Evolutionary conservation across 1,140 invertebrate species (phyloP).

Genomic region (Aplysia californica): DNA sequence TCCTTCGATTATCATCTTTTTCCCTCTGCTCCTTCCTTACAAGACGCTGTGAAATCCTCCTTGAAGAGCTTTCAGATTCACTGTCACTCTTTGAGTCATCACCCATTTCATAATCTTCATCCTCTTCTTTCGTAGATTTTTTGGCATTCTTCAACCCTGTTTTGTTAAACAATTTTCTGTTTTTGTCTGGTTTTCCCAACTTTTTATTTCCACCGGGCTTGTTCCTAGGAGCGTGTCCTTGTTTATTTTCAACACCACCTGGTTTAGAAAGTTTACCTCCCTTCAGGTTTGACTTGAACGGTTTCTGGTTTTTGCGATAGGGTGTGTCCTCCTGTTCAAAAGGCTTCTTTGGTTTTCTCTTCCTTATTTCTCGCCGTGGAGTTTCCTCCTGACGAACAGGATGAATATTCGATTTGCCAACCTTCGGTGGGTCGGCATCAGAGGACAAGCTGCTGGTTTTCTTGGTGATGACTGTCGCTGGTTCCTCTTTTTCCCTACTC

Average conservation of each 20-base stretch:
- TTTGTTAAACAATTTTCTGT: neutral
- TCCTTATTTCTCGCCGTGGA: constrained; percentile 12
- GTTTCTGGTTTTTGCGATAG: neutral
- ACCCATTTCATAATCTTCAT: neutral
- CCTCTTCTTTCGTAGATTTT: neutral
- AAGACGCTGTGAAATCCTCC: constrained; percentile 9
- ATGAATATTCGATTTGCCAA: too few relatives aligned
- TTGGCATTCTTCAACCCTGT: neutral
- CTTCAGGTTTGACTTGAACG: neutral
- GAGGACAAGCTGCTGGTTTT: too few relatives aligned
- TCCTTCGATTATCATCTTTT: neutral
- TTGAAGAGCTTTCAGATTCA: neutral
- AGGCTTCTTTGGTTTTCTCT: constrained; percentile 25
- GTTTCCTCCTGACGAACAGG: too few relatives aligned
- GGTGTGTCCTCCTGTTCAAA: constrained; percentile 20
- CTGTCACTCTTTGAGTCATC: neutral
- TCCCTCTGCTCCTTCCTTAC: neutral
- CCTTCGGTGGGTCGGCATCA: too few relatives aligned
- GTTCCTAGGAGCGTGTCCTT: neutral
- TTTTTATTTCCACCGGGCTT: neutral
- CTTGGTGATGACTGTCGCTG: too few relatives aligned
- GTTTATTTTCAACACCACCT: neutral
- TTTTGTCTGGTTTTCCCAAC: neutral
- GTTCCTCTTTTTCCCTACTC: too few relatives aligned
- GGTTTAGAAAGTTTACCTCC: neutral